A percentile compares a stretch with the other conserved stretches of the same genome.
Evolutionary conservation across 2,797 vertebrate genomes (phyloP).

Genomic region (Scomberomorus guttatus): DNA sequence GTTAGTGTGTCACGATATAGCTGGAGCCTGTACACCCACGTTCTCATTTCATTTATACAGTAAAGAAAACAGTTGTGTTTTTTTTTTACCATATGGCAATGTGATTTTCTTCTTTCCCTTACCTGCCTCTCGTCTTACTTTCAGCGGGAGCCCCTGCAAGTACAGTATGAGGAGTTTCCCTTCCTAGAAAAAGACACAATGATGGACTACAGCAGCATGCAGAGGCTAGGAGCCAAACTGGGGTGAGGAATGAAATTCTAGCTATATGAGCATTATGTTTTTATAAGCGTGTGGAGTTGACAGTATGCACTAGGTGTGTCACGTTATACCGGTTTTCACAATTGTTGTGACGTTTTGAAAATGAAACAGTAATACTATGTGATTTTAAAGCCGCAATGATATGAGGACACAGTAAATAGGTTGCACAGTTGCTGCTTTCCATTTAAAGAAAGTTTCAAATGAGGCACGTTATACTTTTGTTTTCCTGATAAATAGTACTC

Average conservation of each 20-base stretch:
- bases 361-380: neutral
- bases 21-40: neutral
- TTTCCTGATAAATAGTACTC: conserved; percentile 4
- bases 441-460: neutral
- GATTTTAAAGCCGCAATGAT: neutral
- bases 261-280: neutral
- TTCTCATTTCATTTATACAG: neutral
- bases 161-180: conserved; percentile 94
- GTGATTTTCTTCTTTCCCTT: neutral
- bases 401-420: neutral
- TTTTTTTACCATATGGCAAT: neutral
- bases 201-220: conserved; percentile 95
- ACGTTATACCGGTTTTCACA: neutral
- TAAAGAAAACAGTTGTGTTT: too few relatives aligned
- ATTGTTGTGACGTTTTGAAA: neutral
- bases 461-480: neutral
- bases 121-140: conserved; percentile 13
- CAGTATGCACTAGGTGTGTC: neutral
- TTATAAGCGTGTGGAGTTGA: neutral
- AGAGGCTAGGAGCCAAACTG: conserved; percentile 95
- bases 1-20: conserved; percentile 73
- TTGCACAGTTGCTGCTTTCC: neutral
- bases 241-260: conserved; percentile 86
- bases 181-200: conserved; percentile 91
- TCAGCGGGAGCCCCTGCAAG: conserved; percentile 86